Evolutionary conservation across 1,140 invertebrate species (phyloP), one percentile per base, ranked within the genome.

Genomic region (Nephila pilipes): DNA sequence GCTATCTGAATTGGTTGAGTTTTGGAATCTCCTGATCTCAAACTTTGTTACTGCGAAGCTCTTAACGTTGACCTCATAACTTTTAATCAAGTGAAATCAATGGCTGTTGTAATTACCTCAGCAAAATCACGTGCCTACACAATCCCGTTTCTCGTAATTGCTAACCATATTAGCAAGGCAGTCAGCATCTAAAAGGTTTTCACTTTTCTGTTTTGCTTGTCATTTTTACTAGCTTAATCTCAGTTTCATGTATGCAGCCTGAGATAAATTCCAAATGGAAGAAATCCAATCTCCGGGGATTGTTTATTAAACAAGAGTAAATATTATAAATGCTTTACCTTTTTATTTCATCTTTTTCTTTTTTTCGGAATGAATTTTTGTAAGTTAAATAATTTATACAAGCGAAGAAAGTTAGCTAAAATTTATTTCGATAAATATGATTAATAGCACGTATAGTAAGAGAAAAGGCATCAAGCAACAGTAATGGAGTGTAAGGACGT

Each of bases 111-210:
- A 87, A 87, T 69, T 60, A 87, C n/a, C 60, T 87, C 32, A 36
- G 58, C 60, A 87, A 32, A 87, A 32, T 87, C 46, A 38, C n/a
- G 85, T 12, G 32, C 32, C 85, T n/a, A 58, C 60, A 60, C 85
- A 58, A 87, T 87, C 18, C 22, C 38, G 85, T 36, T 87, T 87
- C 22, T 29, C 14, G n/a, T 87, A 87, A 87, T 87, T 87, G 85
- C 85, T 87, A 87, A 87, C 58, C 57, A 87, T 87, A 87, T 87
- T 87, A 87, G 57, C 25, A 63, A 87, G 20, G 20, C 46, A 25
- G 20, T 38, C 16, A 36, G 69, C 25, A 29, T 85, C 55, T 63
- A 36, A 87, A 87, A 65, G 85, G 20, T 65, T 87, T 87, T 58
- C 85, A 57, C 55, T 60, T 54, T 81, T 81, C 69, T 29, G 29